Percentiles rank a stretch among this genome's conserved stretches.
Evolutionary conservation across 1,140 invertebrate genomes (phyloP).

Genomic region (Brachionus koreanus): DNA sequence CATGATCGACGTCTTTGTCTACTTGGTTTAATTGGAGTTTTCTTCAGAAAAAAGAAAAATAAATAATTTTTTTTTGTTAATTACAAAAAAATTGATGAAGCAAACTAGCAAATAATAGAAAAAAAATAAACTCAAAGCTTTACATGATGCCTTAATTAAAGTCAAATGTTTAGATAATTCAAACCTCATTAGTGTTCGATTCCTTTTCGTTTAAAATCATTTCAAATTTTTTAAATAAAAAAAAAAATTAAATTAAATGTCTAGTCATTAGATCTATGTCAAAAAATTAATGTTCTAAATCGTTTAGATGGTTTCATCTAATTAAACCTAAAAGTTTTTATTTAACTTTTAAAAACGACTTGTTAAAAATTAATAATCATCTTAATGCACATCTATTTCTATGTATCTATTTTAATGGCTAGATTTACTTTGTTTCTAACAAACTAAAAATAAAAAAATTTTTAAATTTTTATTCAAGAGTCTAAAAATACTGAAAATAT

Average conservation of each 20-base stretch:
- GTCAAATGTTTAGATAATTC: not conserved
- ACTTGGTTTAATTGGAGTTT: not conserved
- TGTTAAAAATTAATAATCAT: not conserved
- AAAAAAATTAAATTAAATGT: not conserved
- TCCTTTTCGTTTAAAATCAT: not conserved
- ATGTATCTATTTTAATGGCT: no score
- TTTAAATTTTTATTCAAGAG: no score
- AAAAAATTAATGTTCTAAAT: not conserved
- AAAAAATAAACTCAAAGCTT: not conserved
- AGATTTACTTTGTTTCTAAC: no score
- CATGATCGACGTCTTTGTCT: constrained; percentile 44
- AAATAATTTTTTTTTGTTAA: constrained; percentile 48
- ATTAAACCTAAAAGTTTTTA: not conserved
- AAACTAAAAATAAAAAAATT: no score
- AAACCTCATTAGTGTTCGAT: not conserved
- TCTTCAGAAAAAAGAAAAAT: constrained; percentile 46
- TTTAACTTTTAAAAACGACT: not conserved
- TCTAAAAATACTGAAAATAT: not conserved
- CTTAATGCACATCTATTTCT: not conserved
- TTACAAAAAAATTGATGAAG: constrained; percentile 47
- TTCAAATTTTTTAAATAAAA: not conserved
- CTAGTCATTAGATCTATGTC: not conserved
- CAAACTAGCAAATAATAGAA: constrained; percentile 4
- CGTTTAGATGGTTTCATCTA: constrained; percentile 1
- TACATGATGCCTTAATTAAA: not conserved